A percentile compares a stretch with the other conserved stretches of the same genome.
Conservation (phyloP, 2,113 vertebrate species). For the Sinocyclocheilus anophthalmus region DNA sequence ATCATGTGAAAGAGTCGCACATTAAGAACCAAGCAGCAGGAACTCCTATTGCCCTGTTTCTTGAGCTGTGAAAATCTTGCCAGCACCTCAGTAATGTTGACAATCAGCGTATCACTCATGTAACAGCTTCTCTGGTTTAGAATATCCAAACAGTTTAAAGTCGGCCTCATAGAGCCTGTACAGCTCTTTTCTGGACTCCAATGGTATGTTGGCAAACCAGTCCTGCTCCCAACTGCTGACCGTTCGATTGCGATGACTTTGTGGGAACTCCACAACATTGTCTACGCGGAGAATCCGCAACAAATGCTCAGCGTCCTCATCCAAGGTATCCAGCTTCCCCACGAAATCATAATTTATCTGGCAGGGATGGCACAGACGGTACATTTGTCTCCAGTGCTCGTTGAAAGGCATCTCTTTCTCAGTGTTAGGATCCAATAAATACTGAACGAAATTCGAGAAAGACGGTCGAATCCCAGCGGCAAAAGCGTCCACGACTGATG, state of each 20-base stretch:
- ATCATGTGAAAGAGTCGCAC: not conserved
- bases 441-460: constrained; percentile 92
- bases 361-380: constrained; percentile 95
- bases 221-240: constrained; percentile 89
- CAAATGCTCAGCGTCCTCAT: constrained; percentile 90
- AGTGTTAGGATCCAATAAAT: constrained; percentile 91
- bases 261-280: constrained; percentile 87
- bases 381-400: constrained; percentile 95
- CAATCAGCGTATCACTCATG: constrained; percentile 72
- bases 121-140: constrained; percentile 88
- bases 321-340: constrained; percentile 92
- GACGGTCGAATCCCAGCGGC: constrained; percentile 82
- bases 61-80: constrained; percentile 7
- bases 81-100: constrained; percentile 9
- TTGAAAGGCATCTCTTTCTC: constrained; percentile 91
- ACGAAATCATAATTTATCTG: constrained; percentile 98
- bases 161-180: constrained; percentile 94
- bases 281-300: constrained; percentile 89
- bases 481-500: constrained; percentile 86
- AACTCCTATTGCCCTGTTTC: not conserved
- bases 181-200: constrained; percentile 83
- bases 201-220: constrained; percentile 89
- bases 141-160: constrained; percentile 94
- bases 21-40: not conserved
- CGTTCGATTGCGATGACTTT: constrained; percentile 86